phyloP scores from a whole-genome alignment of 92 coral and sea anemone species.

The Heteractis magnifica region DNA sequence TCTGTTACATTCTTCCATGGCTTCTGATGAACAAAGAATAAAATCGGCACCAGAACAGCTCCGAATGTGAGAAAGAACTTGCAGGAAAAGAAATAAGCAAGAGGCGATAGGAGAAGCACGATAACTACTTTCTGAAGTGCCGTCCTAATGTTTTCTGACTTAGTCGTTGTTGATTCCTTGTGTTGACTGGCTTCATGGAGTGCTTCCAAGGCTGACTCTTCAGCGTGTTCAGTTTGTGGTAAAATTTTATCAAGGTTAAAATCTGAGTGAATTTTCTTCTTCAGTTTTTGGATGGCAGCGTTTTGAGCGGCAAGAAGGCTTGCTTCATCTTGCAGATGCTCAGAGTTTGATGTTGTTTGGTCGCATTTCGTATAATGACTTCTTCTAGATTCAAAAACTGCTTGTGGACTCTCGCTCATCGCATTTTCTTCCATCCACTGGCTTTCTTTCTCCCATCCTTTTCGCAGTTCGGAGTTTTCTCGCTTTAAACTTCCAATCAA shows the following conservation, averaged over 20 bases:
- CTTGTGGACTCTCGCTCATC: slow-evolving; percentile 1
- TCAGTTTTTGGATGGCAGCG: slow-evolving; percentile 43
- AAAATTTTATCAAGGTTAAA: slow-evolving; percentile 27
- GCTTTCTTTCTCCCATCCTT: slow-evolving; percentile 44
- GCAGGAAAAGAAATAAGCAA: slow-evolving; percentile 33
- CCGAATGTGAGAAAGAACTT: slow-evolving; percentile 29
- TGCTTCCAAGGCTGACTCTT: slow-evolving; percentile 1
- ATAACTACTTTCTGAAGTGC: slow-evolving; percentile 20
- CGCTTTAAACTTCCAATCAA: slow-evolving; percentile 37
- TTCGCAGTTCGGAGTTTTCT: slow-evolving; percentile 44
- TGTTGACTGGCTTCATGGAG: slow-evolving; percentile 5
- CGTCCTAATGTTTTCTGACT: slow-evolving; percentile 12
- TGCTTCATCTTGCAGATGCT: slow-evolving; percentile 12
- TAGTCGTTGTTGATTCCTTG: neutral
- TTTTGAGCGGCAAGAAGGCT: slow-evolving; percentile 15
- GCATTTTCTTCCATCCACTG: slow-evolving; percentile 45
- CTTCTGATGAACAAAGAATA: slow-evolving; percentile 27
- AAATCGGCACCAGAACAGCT: slow-evolving; percentile 32
- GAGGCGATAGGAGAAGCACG: slow-evolving; percentile 25
- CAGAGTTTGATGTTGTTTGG: neutral
- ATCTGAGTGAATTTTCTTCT: slow-evolving; percentile 44
- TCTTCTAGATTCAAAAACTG: neutral
- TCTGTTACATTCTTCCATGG: slow-evolving; percentile 31
- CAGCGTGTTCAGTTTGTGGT: slow-evolving; percentile 27
- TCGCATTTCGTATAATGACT: neutral